A percentile compares a stretch with the other conserved stretches of the same genome.
Evolutionary conservation across 2,888 invertebrate species (phyloP).

Genomic region (Congeria kusceri): DNA sequence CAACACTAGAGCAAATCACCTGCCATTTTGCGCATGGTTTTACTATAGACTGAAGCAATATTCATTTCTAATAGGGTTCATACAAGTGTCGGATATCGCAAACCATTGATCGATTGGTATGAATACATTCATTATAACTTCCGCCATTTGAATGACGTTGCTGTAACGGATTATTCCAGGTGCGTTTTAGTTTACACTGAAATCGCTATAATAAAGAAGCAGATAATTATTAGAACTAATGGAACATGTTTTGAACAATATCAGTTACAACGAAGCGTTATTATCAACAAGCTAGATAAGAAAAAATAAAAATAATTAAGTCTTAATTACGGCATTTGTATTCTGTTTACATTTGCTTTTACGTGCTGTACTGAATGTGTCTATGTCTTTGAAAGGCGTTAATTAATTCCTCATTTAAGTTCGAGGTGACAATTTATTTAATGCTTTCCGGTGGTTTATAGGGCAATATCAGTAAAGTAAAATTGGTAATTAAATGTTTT

Average conservation of each 20-base stretch:
- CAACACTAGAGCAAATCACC: constrained; percentile 65
- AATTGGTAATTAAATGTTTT: too few species aligned
- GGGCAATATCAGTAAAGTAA: too few species aligned
- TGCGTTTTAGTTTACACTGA: constrained; percentile 94
- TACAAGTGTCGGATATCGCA: constrained; percentile 97
- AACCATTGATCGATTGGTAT: constrained; percentile 97
- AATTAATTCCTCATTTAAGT: too few species aligned
- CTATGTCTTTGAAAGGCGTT: too few species aligned
- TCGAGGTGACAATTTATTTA: too few species aligned
- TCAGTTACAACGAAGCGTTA: constrained; percentile 94
- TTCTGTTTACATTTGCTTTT: too few species aligned
- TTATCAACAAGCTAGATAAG: constrained; percentile 93
- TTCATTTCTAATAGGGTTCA: constrained; percentile 96
- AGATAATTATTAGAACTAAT: constrained; percentile 94
- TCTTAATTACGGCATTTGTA: too few species aligned
- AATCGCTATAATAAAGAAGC: constrained; percentile 96
- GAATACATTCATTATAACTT: constrained; percentile 90
- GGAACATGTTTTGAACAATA: constrained; percentile 96
- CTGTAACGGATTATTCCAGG: constrained; percentile 92
- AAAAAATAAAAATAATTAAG: too few species aligned
- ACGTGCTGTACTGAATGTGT: too few species aligned
- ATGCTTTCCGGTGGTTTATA: too few species aligned
- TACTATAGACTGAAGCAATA: constrained; percentile 98
- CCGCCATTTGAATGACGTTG: constrained; percentile 90
- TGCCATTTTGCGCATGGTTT: constrained; percentile 96